Evolutionary conservation across 2,888 invertebrate genomes (phyloP), one percentile per base, ranked within the genome.

Genomic region (Hirtodrosophila confusa): DNA sequence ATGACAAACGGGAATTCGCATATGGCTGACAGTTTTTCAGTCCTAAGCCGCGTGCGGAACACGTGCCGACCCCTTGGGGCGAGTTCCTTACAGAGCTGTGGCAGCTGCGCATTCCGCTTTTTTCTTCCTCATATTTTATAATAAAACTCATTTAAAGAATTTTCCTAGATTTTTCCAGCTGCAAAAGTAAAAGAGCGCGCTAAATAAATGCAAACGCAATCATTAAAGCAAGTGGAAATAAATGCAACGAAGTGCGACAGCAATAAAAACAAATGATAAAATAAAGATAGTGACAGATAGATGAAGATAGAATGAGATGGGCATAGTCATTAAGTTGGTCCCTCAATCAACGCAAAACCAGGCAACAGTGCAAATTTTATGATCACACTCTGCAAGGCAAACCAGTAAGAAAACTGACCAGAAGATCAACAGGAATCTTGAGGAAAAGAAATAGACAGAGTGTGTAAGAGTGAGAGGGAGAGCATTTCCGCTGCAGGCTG

Each of bases 161-260:
- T 72, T 77, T 55, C 27, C 55, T 5, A 31, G 67, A 55, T 74
- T 74, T 77, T 74, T 58, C 61, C 77, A 67, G 73, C 76, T 71
- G 76, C 69, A 10, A 45, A 27, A 41, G 44, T 40, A 68, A 69
- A 63, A 69, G 69, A 69, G 69, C 70, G 48, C 41, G 76, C 66
- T 66, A 61, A 76, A 61, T 64, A 75, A 77, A 77, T 77, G 74
- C 75, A 74, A 69, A 77, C 63, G 75, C 69, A 74, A 75, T 78
- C 80, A 72, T 79, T 72, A 77, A 77, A 77, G 72, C 79, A 79
- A 79, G 73, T 77, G 80, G 68, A 79, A 77, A 79, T 71, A 70
- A 31, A 75, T 75, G 79, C 76, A 70, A 44, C 47, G 29, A 65
- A 69, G 24, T 29, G 39, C 10, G 29, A 27, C 39, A 23, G 60